Conservation (phyloP, 2,797 vertebrate genomes). For the Pseudochromis fuscus region DNA sequence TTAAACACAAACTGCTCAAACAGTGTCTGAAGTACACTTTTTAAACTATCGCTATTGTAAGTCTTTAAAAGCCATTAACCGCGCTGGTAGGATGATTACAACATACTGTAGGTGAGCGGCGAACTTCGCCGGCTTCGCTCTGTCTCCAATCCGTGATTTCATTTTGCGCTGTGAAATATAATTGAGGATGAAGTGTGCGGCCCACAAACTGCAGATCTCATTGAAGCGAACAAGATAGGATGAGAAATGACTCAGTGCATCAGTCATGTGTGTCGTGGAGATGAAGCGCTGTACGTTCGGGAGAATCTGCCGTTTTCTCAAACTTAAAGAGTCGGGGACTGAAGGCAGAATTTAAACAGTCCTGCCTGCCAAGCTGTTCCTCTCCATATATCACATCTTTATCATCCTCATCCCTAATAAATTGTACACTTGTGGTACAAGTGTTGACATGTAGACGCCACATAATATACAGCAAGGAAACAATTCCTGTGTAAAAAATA, state of each 20-base stretch:
- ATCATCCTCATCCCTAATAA: neutral
- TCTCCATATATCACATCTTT: neutral
- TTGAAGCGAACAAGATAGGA: constrained; percentile 37
- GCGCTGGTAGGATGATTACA: constrained; percentile 8
- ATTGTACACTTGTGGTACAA: neutral
- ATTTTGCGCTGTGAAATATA: constrained; percentile 49
- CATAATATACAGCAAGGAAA: no score
- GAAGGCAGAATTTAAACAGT: constrained; percentile 10
- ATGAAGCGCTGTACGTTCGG: constrained; percentile 18
- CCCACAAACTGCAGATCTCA: constrained; percentile 48
- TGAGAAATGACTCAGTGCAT: constrained; percentile 44
- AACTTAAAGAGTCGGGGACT: neutral
- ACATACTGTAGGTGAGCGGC: constrained; percentile 3
- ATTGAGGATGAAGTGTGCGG: constrained; percentile 49
- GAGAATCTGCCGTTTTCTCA: constrained; percentile 22
- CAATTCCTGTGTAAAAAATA: no score
- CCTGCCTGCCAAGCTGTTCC: constrained; percentile 2
- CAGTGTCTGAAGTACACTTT: neutral
- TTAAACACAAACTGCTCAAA: neutral
- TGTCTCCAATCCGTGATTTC: constrained; percentile 46
- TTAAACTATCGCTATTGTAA: neutral
- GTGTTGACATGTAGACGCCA: no score
- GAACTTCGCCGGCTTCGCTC: constrained; percentile 18
- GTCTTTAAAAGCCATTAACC: constrained; percentile 6
- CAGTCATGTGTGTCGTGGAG: constrained; percentile 47